phyloP scores from a whole-genome alignment of 2,888 invertebrate species.

The Quadroppia sp. region DNA sequence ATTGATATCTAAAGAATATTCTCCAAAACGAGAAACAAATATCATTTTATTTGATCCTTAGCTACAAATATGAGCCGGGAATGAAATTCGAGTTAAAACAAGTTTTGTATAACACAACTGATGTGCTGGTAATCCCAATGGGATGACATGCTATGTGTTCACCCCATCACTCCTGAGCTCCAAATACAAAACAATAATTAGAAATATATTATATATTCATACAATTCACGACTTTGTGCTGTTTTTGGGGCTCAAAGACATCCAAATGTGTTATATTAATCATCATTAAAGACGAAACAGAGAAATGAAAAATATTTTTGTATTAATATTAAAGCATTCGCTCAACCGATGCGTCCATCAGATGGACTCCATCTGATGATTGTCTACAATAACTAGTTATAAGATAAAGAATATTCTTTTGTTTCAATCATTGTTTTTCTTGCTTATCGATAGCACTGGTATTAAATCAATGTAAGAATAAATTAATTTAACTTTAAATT shows the following conservation, averaged over 20 bases:
- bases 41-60: conserved; percentile 17
- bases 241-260: neutral
- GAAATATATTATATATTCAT: conserved; percentile 4
- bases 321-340: neutral
- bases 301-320: neutral
- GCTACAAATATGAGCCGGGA: conserved; percentile 18
- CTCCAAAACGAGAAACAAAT: neutral
- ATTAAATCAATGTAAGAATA: too few relatives aligned
- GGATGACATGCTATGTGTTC: neutral
- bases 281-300: neutral
- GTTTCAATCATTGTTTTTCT: too few relatives aligned
- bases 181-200: conserved; percentile 15
- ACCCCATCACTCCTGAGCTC: neutral
- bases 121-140: conserved; percentile 14
- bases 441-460: too few relatives aligned
- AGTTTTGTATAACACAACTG: neutral
- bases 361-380: conserved; percentile 28
- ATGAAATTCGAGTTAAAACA: neutral
- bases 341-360: conserved; percentile 15
- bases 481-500: too few relatives aligned
- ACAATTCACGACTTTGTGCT: neutral
- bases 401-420: neutral
- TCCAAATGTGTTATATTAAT: conserved; percentile 16
- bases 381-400: conserved; percentile 8
- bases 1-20: neutral